Evolutionary conservation across 2,113 vertebrate genomes (phyloP).

Genomic region (Aptenodytes forsteri): DNA sequence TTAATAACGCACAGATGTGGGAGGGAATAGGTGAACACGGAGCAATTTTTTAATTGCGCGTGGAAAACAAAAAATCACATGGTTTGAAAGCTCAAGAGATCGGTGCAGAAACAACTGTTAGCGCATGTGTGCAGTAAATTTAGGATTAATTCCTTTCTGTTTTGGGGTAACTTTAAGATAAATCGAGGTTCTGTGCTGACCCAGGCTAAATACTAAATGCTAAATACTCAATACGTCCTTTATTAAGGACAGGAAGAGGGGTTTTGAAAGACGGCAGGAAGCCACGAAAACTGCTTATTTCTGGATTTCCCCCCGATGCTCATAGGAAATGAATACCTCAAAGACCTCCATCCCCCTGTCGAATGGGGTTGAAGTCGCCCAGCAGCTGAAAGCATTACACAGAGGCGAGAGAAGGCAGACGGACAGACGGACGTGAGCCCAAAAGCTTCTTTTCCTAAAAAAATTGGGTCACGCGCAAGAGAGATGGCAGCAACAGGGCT

Average conservation of each 20-base stretch:
- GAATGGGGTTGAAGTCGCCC: rapidly evolving
- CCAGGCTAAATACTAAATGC: neutral
- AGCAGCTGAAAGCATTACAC: neutral
- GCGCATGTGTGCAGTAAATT: rapidly evolving
- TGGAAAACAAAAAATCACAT: rapidly evolving
- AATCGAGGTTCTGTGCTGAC: neutral
- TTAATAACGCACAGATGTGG: too few relatives aligned
- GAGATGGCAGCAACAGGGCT: neutral
- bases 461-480: neutral
- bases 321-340: rapidly evolving
- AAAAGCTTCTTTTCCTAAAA: constrained; percentile 20
- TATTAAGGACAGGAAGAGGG: neutral
- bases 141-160: neutral
- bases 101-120: rapidly evolving
- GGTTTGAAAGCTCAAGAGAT: neutral
- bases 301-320: neutral
- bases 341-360: neutral
- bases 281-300: neutral
- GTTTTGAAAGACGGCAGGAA: neutral
- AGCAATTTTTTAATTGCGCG: neutral
- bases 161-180: neutral
- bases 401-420: neutral
- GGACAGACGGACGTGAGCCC: neutral
- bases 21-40: neutral
- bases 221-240: neutral